Percentiles rank a stretch among this genome's conserved stretches.
Evolutionary conservation across 2,888 invertebrate genomes (phyloP).

Genomic region (Scaptomyza flava): DNA sequence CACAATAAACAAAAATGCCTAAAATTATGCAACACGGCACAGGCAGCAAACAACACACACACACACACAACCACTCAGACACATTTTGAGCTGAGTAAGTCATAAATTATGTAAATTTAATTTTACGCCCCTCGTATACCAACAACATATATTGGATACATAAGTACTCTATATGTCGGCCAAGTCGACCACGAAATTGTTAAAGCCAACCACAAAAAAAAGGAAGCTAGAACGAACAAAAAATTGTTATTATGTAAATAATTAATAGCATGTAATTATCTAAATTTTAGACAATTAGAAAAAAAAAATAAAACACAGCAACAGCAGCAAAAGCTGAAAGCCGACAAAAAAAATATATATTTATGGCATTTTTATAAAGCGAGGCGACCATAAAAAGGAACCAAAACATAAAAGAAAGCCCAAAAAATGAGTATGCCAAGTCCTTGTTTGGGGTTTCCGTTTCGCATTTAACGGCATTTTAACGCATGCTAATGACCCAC

Average conservation of each 20-base stretch:
- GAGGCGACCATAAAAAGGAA: constrained; percentile 34
- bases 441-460: constrained; percentile 67
- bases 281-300: constrained; percentile 82
- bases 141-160: constrained; percentile 40
- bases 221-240: constrained; percentile 5
- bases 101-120: constrained; percentile 80
- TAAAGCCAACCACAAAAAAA: constrained; percentile 14
- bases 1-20: constrained; percentile 80
- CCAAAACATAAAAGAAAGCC: constrained; percentile 19
- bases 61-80: constrained; percentile 14
- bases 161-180: constrained; percentile 23
- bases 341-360: constrained; percentile 39
- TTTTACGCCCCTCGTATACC: constrained; percentile 70
- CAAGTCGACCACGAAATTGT: constrained; percentile 59
- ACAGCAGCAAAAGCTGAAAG: constrained; percentile 14
- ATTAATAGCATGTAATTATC: constrained; percentile 82
- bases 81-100: constrained; percentile 76
- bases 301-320: constrained; percentile 73
- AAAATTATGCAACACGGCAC: constrained; percentile 77
- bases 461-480: constrained; percentile 79
- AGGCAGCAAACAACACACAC: constrained; percentile 44
- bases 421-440: constrained; percentile 52
- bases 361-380: constrained; percentile 79
- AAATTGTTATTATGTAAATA: constrained; percentile 78
- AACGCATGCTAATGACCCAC: constrained; percentile 76